Evolutionary conservation across 2,797 vertebrate genomes (phyloP), one percentile per base, ranked within the genome.

Genomic region (Clamator glandarius): DNA sequence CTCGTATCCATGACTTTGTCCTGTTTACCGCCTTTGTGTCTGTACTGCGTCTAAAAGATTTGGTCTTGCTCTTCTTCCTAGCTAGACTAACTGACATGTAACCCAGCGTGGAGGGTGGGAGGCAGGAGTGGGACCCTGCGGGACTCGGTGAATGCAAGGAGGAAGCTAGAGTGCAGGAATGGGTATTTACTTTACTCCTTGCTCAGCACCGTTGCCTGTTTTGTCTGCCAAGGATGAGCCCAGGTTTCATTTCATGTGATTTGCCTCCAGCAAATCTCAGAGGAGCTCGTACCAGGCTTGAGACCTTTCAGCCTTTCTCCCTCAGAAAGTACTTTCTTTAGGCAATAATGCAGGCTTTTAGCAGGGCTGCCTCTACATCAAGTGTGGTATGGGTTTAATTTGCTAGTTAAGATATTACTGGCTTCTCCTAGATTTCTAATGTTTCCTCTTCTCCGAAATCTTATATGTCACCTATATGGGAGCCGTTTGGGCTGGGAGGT

Each of bases 361-460:
- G 35, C 18, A 12, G 84, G 26, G 15, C 51, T 59, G 17, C 33
- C 68, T 80, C 21, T 6, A 1, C 41, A 6, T 66, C 55, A 7
- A 51, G 35, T 10, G 0, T 18, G 25, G 78, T 41, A 44, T 68
- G 84, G 76, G 84, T 93, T 95, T 89, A 77, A 92, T 84, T 95
- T 94, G 55, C 79, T 81, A 15, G 69, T 68, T 85, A 74, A 83
- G 94, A 82, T 79, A 73, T 75, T 66, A n/a, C 72, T 33, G 42
- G 58, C 64, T 63, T 84, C 80, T 92, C 75, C 66, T 61, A 35
- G n/a, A 14, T 92, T 87, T 79, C 89, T 91, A 41, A 19, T 26
- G 35, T 91, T 95, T 80, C 74, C 67, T 86, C 67, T 41, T 42
- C 64, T 66, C 35, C 4, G 70, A 78, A 92, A 92, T 92, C 64